A percentile compares a stretch with the other conserved stretches of the same genome.
These are phyloP conservation scores for Eumeta japonica DNA, from an alignment of 1,140 invertebrate species.

Conservation along the genomic window DNA sequence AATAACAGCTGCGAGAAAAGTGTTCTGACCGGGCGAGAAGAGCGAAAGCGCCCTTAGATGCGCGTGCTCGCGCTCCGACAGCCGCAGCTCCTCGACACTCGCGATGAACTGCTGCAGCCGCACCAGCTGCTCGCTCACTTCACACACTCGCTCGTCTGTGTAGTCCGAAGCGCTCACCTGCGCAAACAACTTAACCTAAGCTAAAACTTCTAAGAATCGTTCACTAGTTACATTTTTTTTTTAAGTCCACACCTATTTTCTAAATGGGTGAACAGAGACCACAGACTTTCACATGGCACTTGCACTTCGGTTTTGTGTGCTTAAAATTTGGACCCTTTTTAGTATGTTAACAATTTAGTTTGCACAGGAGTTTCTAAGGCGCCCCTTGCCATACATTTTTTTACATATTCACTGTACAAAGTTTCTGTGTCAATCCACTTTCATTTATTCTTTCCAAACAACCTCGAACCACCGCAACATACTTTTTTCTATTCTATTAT, in stretches of 20 bases:
- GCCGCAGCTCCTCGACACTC: constrained; percentile 70
- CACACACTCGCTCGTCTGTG: constrained; percentile 32
- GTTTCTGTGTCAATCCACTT: no score
- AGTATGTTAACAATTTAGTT: no score
- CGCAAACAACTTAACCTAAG: neutral
- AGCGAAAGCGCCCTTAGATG: constrained; percentile 86
- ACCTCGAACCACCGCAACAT: no score
- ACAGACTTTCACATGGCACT: no score
- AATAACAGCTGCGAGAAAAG: neutral
- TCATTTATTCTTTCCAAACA: no score
- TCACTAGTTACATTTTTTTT: no score
- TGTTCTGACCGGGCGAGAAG: constrained; percentile 56
- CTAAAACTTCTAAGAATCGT: no score
- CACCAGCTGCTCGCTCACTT: constrained; percentile 44
- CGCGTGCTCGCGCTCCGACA: constrained; percentile 83
- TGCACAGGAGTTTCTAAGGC: no score
- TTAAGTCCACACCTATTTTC: neutral
- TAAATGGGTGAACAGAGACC: no score
- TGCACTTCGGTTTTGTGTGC: constrained; percentile 21
- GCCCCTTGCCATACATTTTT: neutral
- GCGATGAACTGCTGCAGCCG: constrained; percentile 82
- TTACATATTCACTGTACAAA: neutral
- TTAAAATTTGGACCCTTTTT: no score
- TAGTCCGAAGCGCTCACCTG: constrained; percentile 37
- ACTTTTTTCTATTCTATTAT: no score